phyloP scores from a whole-genome alignment of 2,797 vertebrate species.

The Simalia tracyae region DNA sequence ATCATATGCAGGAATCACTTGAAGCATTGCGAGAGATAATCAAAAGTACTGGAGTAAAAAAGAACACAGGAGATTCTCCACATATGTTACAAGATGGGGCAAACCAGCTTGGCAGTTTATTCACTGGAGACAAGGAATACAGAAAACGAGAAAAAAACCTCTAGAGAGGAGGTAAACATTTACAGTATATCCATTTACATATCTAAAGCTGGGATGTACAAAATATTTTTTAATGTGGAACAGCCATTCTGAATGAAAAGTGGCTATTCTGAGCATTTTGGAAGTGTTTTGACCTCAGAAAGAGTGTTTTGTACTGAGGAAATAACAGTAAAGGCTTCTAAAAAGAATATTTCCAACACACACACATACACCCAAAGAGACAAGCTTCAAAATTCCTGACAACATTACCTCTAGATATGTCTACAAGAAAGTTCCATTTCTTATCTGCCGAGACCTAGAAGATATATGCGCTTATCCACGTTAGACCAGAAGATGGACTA shows the following conservation, averaged over 20 bases:
- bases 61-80: neutral
- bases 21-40: neutral
- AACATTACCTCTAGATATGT: neutral
- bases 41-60: neutral
- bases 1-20: neutral
- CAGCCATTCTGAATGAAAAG: neutral
- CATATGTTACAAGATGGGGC: neutral
- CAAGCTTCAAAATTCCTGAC: neutral
- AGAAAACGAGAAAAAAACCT: neutral
- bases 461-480: neutral
- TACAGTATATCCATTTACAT: neutral
- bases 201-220: neutral
- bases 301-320: neutral
- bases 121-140: neutral
- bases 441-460: neutral
- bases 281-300: neutral
- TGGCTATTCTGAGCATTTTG: neutral
- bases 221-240: neutral
- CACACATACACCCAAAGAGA: neutral
- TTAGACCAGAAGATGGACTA: neutral
- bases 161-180: neutral
- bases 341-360: neutral
- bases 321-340: neutral
- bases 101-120: neutral
- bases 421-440: neutral